Conservation (phyloP, 2,888 invertebrate genomes). For the Protodeltote pygarga region DNA sequence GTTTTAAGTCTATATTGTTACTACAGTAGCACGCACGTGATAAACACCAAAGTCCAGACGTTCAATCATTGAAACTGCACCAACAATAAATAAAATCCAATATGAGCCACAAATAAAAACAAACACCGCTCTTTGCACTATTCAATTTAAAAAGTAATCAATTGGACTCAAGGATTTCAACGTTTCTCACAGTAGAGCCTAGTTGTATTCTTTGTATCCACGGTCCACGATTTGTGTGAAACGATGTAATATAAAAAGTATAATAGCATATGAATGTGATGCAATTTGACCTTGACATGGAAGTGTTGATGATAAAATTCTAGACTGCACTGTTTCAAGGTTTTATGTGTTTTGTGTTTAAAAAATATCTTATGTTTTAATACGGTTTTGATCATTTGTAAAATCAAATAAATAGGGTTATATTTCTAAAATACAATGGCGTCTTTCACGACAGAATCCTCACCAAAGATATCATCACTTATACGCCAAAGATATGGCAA, state of each 20-base stretch:
- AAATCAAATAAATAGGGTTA: too few relatives aligned
- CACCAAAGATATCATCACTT: too few relatives aligned
- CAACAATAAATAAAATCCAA: conserved; percentile 12
- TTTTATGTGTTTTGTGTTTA: neutral
- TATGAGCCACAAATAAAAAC: conserved; percentile 13
- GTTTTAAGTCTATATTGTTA: neutral
- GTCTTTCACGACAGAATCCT: too few relatives aligned
- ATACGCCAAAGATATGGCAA: too few relatives aligned
- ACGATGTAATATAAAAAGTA: conserved; percentile 23
- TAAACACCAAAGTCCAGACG: conserved; percentile 5
- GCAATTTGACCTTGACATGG: conserved; percentile 44
- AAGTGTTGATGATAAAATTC: conserved; percentile 21
- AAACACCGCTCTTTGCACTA: conserved; percentile 19
- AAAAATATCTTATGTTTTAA: neutral
- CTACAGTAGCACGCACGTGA: neutral
- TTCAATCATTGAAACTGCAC: conserved; percentile 8
- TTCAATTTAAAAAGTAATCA: conserved; percentile 39
- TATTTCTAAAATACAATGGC: too few relatives aligned
- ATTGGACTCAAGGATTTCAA: conserved; percentile 31
- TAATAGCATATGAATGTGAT: conserved; percentile 25
- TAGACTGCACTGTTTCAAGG: conserved; percentile 17
- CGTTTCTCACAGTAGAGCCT: conserved; percentile 28
- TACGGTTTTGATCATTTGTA: too few relatives aligned
- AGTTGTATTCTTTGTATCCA: conserved; percentile 17
- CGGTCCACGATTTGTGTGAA: conserved; percentile 7